A percentile compares a stretch with the other conserved stretches of the same genome.
phyloP scores from a whole-genome alignment of 2,888 invertebrate genomes.

The Acholoe squamosa region DNA sequence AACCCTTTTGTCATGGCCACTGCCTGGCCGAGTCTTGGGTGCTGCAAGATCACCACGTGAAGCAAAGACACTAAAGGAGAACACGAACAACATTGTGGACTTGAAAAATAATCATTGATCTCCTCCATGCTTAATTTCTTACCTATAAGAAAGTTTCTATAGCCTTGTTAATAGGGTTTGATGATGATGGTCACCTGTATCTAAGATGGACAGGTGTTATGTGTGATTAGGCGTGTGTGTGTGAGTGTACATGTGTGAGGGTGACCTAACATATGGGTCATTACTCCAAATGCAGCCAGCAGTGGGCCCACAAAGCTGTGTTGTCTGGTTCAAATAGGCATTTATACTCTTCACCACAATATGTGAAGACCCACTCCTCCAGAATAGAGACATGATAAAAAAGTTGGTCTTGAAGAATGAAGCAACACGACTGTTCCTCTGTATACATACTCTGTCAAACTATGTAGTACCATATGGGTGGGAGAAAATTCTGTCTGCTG shows the following conservation, averaged over 20 bases:
- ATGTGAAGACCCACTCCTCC: background rate
- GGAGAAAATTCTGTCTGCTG: background rate
- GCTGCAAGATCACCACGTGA: background rate
- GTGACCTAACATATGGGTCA: background rate
- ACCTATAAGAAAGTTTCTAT: background rate
- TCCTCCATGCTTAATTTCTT: background rate
- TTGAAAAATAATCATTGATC: background rate
- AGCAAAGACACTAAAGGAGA: background rate
- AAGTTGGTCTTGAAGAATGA: background rate
- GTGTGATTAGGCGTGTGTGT: background rate
- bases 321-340: background rate
- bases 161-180: background rate
- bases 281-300: conserved; percentile 46
- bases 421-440: background rate
- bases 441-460: background rate
- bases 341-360: background rate
- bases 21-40: background rate
- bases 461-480: background rate
- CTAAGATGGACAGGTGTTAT: background rate
- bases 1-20: background rate
- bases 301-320: conserved; percentile 55
- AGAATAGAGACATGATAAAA: too few relatives aligned
- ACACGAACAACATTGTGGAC: conserved; percentile 36
- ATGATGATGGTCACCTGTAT: background rate
- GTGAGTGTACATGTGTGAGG: background rate